Evolutionary conservation across 1,140 invertebrate species (phyloP).

Genomic region (Vanessa atalanta): DNA sequence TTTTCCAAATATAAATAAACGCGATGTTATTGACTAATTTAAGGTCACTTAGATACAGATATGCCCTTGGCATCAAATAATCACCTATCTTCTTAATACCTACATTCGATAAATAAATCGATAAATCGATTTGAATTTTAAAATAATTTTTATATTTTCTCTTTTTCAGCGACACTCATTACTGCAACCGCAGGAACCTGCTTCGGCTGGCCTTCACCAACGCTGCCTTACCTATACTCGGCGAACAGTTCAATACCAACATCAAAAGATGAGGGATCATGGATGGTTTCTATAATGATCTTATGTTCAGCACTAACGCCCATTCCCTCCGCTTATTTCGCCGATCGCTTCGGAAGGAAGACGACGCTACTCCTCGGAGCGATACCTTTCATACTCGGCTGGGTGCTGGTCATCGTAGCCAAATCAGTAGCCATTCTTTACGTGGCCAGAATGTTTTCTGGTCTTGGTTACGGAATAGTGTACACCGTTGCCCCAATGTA

Average conservation of each 20-base stretch:
- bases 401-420: conserved; percentile 83
- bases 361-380: conserved; percentile 83
- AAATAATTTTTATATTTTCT: conserved; percentile 37
- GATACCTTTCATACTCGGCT: conserved; percentile 85
- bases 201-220: conserved; percentile 84
- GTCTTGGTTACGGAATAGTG: conserved; percentile 86
- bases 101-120: background rate
- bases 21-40: background rate
- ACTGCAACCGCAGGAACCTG: conserved; percentile 79
- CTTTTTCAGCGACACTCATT: conserved; percentile 76
- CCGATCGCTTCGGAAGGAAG: conserved; percentile 84
- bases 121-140: background rate
- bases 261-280: conserved; percentile 82
- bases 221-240: conserved; percentile 76
- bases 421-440: conserved; percentile 79
- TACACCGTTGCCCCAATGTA: conserved; percentile 85
- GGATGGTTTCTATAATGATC: conserved; percentile 83
- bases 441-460: conserved; percentile 81
- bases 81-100: background rate
- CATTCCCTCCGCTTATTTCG: conserved; percentile 75
- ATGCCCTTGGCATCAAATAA: background rate
- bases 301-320: conserved; percentile 76
- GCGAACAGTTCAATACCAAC: conserved; percentile 78
- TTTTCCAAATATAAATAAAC: background rate
- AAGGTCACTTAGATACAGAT: background rate